These are phyloP conservation scores for Lepisosteus osseus DNA, from an alignment of 2,113 vertebrate genomes.

Conservation along the genomic window DNA sequence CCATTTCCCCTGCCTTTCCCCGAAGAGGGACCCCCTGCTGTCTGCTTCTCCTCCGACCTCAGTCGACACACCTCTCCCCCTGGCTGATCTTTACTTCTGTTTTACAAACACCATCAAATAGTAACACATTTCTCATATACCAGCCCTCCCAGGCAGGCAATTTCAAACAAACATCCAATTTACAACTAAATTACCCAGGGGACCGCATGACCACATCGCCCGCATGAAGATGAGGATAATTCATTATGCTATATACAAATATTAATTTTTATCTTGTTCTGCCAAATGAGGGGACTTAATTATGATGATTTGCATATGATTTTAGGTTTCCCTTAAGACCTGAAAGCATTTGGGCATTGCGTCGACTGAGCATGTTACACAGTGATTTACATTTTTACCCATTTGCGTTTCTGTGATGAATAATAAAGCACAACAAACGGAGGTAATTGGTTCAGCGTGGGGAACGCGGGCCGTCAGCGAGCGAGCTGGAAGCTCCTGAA, in stretches of 20 bases:
- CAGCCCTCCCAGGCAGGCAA: constrained; percentile 23
- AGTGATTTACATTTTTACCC: constrained; percentile 10
- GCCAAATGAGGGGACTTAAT: constrained; percentile 61
- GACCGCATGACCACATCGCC: constrained; percentile 44
- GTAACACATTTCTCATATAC: constrained; percentile 31
- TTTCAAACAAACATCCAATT: constrained; percentile 65
- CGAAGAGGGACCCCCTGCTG: no score
- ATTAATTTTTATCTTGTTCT: constrained; percentile 61
- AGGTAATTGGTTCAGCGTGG: background rate
- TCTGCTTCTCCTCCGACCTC: background rate
- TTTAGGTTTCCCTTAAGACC: constrained; percentile 51
- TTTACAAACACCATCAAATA: constrained; percentile 17
- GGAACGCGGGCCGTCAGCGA: background rate
- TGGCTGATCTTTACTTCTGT: background rate
- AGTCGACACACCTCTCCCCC: background rate
- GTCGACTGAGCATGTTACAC: background rate
- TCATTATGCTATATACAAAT: constrained; percentile 50
- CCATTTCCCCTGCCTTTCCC: no score
- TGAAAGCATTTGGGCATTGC: constrained; percentile 1
- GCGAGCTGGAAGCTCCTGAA: background rate
- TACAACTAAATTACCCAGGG: constrained; percentile 61
- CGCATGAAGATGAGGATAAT: constrained; percentile 36
- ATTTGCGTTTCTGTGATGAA: constrained; percentile 14
- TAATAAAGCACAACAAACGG: background rate
- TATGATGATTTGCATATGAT: constrained; percentile 63